Evolutionary conservation across 2,797 vertebrate genomes (phyloP), one percentile per base, ranked within the genome.

Genomic region (Lacerta agilis): DNA sequence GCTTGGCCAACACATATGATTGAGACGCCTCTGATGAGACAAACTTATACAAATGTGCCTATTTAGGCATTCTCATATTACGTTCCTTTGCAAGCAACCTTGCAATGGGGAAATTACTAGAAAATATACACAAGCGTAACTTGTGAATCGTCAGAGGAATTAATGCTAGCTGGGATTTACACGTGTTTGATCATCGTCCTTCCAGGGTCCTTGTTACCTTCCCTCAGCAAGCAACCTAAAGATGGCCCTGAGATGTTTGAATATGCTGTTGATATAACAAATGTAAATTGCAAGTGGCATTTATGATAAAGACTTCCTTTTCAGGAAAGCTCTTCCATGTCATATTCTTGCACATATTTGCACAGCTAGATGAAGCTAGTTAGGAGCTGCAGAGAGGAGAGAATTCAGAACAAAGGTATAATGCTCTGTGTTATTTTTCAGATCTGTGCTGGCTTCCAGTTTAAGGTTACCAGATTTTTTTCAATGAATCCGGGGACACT

Each of bases 221-320:
- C 0, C 29, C 38, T 17, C 27, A 9, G 38, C 80, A 43, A n/a
- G 15, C 43, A 25, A 17, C 27, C 61, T 69, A 43, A 45, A 45
- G 27, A 43, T 76, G 29, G 41, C 38, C 41, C 64, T 82, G 64
- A 45, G 17, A 82, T 69, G 41, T 20, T 33, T 79, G 78, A 36
- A 23, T 82, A 69, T 43, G 18, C 29, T 33, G 18, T 80, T 18
- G 79, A 80, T 82, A 15, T 20, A 45, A 82, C 66, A 43, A 69
- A 7, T 69, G 64, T 82, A 69, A 82, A 45, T 67, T 38, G n/a
- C 27, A 43, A 17, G 38, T 20, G n/a, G 29, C n/a, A 33, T 23
- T 79, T 36, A 79, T 79, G 64, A 82, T 20, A 82, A 69, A 82
- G 18, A 27, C 64, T 43, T 82, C 66, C 38, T 82, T 82, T 64